Evolutionary conservation across 2,888 invertebrate genomes (phyloP).

Genomic region (Lasioglossum malachurum): DNA sequence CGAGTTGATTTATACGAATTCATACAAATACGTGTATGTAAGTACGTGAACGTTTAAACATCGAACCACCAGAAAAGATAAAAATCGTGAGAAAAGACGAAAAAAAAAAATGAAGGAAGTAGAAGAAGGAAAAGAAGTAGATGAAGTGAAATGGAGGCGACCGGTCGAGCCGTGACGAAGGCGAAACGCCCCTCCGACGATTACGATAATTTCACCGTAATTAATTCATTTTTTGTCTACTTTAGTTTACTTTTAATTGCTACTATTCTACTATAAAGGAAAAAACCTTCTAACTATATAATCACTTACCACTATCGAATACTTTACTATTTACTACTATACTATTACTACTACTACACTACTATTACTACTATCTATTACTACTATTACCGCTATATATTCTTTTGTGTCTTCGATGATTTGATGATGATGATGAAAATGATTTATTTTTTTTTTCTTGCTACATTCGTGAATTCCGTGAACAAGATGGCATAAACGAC

Average conservation of each 20-base stretch:
- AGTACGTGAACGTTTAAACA: not conserved
- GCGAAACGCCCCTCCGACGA: constrained; percentile 63
- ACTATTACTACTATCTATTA: constrained; percentile 71
- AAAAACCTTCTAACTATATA: constrained; percentile 68
- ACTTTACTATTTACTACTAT: constrained; percentile 64
- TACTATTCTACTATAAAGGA: constrained; percentile 77
- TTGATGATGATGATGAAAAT: constrained; percentile 66
- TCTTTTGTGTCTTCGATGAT: constrained; percentile 81
- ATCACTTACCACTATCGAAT: constrained; percentile 74
- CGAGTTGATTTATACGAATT: not conserved
- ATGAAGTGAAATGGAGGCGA: not conserved
- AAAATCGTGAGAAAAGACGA: not conserved
- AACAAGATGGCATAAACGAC: constrained; percentile 32
- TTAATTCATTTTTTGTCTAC: constrained; percentile 79
- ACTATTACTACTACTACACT: constrained; percentile 72
- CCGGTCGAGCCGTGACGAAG: constrained; percentile 43
- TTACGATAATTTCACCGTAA: constrained; percentile 79
- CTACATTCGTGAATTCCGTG: constrained; percentile 59
- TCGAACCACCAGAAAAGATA: not conserved
- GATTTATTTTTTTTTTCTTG: constrained; percentile 65
- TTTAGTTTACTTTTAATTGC: constrained; percentile 81
- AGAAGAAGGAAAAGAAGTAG: not conserved
- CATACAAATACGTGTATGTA: not conserved
- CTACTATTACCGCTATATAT: constrained; percentile 71
- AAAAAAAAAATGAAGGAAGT: not conserved